Percentiles rank a stretch among this genome's conserved stretches.
Evolutionary conservation across 2,797 vertebrate genomes (phyloP).

Genomic region (Enteromius paludinosus): DNA sequence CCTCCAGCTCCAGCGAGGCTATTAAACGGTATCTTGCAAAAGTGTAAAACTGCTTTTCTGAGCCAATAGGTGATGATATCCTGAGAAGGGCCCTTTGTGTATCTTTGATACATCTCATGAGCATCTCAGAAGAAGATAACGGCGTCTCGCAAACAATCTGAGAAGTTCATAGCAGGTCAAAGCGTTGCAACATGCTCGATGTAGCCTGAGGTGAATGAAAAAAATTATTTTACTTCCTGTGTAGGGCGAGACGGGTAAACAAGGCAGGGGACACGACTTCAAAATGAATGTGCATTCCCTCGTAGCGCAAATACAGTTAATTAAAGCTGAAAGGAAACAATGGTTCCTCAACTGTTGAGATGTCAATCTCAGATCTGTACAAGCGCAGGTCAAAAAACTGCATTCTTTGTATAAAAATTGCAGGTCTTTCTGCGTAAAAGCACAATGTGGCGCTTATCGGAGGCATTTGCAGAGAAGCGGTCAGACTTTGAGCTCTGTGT

Average conservation of each 20-base stretch:
- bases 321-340: background rate
- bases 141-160: background rate
- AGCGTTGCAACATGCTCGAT: background rate
- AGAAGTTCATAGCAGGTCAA: background rate
- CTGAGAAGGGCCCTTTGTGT: background rate
- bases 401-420: background rate
- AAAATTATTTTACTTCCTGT: background rate
- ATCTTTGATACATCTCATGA: constrained; percentile 31
- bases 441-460: background rate
- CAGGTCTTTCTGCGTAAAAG: background rate
- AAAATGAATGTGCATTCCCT: background rate
- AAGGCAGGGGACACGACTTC: constrained; percentile 19
- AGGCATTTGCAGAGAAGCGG: constrained; percentile 25
- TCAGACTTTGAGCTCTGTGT: background rate
- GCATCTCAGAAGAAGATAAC: constrained; percentile 2
- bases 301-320: background rate
- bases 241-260: constrained; percentile 1
- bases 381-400: constrained; percentile 2
- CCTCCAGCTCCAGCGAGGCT: constrained; percentile 26
- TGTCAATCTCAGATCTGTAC: background rate
- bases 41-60: constrained; percentile 22
- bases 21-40: constrained; percentile 27
- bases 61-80: constrained; percentile 35
- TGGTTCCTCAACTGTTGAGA: background rate
- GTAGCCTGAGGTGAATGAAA: constrained; percentile 18